A percentile compares a stretch with the other conserved stretches of the same genome.
phyloP scores from a whole-genome alignment of 2,113 vertebrate species.

The Riparia riparia region DNA sequence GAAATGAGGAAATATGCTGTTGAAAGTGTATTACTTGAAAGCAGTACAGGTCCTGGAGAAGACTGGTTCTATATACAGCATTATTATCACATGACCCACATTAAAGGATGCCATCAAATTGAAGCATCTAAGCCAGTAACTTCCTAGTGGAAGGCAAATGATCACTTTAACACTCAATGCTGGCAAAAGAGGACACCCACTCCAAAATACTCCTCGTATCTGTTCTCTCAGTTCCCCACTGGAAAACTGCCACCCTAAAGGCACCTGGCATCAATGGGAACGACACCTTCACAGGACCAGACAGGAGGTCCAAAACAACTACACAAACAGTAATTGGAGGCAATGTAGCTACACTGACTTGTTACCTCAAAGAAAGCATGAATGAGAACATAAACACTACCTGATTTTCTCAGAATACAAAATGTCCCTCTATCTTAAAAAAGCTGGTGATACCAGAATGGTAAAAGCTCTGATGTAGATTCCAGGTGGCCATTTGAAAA shows the following conservation, averaged over 20 bases:
- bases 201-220: fast-evolving
- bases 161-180: background rate
- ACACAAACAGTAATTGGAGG: background rate
- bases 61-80: background rate
- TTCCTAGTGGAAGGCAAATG: background rate
- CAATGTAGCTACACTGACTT: background rate
- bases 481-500: background rate
- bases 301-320: background rate
- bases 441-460: fast-evolving
- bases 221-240: background rate
- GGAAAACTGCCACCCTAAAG: background rate
- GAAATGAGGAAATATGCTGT: background rate
- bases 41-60: background rate
- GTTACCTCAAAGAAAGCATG: background rate
- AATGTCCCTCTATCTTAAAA: background rate
- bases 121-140: background rate
- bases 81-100: background rate
- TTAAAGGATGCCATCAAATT: background rate
- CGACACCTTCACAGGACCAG: background rate
- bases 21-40: background rate
- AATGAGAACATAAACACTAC: background rate
- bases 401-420: background rate
- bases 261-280: background rate
- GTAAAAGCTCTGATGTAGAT: background rate
- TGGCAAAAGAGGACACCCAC: background rate